Evolutionary conservation across 2,888 invertebrate genomes (phyloP).

Genomic region (Limenitis arthemis): DNA sequence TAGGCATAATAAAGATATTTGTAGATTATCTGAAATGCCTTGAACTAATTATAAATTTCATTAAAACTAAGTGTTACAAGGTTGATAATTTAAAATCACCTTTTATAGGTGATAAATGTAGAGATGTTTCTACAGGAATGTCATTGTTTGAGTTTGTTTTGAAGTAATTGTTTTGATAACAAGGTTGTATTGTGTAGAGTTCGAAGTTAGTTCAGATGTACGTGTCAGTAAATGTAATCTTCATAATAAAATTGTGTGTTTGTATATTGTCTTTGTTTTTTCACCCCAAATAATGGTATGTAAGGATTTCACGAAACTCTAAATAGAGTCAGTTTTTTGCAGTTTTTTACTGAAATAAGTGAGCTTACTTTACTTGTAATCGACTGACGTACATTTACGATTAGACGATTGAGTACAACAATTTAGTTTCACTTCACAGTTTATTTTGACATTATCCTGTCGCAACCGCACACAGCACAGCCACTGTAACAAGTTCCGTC

Average conservation of each 20-base stretch:
- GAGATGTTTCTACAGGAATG: no score
- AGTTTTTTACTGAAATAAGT: not conserved
- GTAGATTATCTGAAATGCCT: no score
- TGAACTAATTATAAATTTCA: no score
- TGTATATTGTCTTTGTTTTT: conserved; percentile 17
- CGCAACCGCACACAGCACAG: conserved; percentile 19
- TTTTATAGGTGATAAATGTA: no score
- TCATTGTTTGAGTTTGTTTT: no score
- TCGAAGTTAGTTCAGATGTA: no score
- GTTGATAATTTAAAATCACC: no score
- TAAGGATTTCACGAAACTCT: not conserved
- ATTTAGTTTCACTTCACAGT: conserved; percentile 30
- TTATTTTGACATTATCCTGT: conserved; percentile 23
- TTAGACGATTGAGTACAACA: conserved; percentile 23
- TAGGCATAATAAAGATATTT: no score
- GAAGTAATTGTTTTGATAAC: no score
- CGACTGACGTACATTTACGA: conserved; percentile 17
- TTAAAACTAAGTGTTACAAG: no score
- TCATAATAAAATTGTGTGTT: conserved; percentile 29
- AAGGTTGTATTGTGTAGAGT: no score
- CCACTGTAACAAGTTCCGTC: conserved; percentile 12
- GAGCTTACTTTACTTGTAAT: no score
- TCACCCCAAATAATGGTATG: conserved; percentile 5
- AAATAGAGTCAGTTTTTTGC: not conserved
- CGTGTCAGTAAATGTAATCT: conserved; percentile 22